Conservation (phyloP, 2,797 vertebrate genomes). For the Fistularia commersonii region DNA sequence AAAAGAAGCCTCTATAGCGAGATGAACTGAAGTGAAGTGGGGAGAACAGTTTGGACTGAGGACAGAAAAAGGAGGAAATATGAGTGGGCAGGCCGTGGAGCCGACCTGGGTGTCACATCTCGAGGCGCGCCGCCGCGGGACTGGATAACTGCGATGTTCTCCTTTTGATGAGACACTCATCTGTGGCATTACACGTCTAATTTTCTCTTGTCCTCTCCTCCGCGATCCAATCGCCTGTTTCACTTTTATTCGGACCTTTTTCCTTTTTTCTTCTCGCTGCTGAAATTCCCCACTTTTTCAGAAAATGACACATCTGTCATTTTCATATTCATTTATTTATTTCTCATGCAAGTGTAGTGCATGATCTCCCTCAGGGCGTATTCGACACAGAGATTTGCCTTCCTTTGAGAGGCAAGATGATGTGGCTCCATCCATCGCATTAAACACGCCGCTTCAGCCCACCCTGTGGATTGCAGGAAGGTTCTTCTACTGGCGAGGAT, state of each 20-base stretch:
- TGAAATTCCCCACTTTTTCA: constrained; percentile 1
- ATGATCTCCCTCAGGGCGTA: constrained; percentile 1
- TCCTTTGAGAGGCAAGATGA: constrained; percentile 36
- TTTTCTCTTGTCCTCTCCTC: constrained; percentile 2
- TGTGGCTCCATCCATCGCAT: constrained; percentile 50
- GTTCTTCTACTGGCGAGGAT: constrained; percentile 22
- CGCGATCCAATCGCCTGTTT: constrained; percentile 14
- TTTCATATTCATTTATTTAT: constrained; percentile 8
- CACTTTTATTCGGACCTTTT: constrained; percentile 7
- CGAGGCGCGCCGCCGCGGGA: no score
- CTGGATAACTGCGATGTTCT: no score
- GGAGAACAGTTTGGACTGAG: not conserved
- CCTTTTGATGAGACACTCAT: not conserved
- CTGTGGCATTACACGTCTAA: no score
- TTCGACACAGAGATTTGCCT: constrained; percentile 41
- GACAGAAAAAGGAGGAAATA: no score
- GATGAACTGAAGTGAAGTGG: not conserved
- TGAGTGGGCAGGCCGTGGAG: no score
- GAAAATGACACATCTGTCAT: constrained; percentile 12
- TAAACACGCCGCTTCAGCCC: constrained; percentile 27
- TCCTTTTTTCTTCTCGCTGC: constrained; percentile 13
- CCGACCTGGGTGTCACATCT: no score
- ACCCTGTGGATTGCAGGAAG: constrained; percentile 19
- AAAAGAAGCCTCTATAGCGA: not conserved
- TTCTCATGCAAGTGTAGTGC: constrained; percentile 32